phyloP scores from a whole-genome alignment of 2,113 vertebrate genomes.

The Australoheros scitulus region DNA sequence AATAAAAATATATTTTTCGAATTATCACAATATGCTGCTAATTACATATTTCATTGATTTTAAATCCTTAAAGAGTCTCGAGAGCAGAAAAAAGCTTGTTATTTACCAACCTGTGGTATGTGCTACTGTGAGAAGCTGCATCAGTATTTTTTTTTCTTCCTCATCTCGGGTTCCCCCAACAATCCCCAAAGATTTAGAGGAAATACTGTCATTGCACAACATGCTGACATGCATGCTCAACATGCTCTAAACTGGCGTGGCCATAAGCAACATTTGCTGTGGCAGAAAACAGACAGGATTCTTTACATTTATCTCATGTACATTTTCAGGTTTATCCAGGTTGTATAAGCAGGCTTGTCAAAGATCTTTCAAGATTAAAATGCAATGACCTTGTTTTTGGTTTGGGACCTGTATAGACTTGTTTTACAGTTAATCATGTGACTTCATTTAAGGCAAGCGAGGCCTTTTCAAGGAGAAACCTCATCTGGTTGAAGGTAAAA shows the following conservation, averaged over 20 bases:
- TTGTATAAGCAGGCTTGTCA: background rate
- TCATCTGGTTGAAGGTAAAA: background rate
- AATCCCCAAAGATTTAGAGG: slow-evolving; percentile 7
- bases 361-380: background rate
- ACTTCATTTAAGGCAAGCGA: background rate
- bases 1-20: no score
- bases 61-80: background rate
- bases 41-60: background rate
- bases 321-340: background rate
- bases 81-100: background rate
- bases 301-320: background rate
- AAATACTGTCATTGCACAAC: background rate
- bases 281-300: background rate
- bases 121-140: background rate
- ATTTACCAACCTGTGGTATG: background rate
- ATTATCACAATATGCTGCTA: background rate
- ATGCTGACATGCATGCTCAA: no score
- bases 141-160: background rate
- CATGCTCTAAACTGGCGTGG: background rate
- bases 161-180: background rate
- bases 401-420: background rate
- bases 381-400: background rate
- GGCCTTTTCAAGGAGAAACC: background rate
- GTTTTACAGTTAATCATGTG: slow-evolving; percentile 5
- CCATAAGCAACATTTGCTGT: background rate